Conservation (phyloP, 2,113 vertebrate species). For the Myanophis thanlyinensis region DNA sequence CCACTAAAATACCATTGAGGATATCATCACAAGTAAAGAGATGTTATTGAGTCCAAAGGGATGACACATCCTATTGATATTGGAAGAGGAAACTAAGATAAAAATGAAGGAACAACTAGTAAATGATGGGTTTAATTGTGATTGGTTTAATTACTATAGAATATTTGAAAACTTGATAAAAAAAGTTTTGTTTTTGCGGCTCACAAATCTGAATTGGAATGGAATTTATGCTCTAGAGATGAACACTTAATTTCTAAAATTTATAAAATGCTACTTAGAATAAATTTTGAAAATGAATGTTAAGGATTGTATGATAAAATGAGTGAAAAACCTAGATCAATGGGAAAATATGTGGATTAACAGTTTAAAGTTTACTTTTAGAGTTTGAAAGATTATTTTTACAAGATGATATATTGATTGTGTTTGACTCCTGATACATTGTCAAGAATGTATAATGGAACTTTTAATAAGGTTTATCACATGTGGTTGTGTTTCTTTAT, state of each 20-base stretch:
- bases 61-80: not conserved
- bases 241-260: not conserved
- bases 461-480: not conserved
- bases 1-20: not conserved
- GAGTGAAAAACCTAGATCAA: not conserved
- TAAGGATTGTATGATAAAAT: not conserved
- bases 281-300: not conserved
- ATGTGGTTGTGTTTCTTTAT: not conserved
- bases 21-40: not conserved
- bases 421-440: not conserved
- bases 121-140: not conserved
- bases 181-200: not conserved
- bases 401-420: not conserved
- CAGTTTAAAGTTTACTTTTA: not conserved
- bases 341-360: not conserved
- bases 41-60: not conserved
- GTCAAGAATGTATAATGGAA: not conserved
- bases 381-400: not conserved
- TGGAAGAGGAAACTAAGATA: not conserved
- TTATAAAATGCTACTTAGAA: not conserved
- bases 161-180: not conserved
- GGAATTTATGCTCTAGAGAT: not conserved
- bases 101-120: not conserved
- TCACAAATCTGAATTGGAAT: not conserved
- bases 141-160: not conserved